Conservation (phyloP, 1,140 invertebrate genomes). For the Drosophila lacteicornis region DNA sequence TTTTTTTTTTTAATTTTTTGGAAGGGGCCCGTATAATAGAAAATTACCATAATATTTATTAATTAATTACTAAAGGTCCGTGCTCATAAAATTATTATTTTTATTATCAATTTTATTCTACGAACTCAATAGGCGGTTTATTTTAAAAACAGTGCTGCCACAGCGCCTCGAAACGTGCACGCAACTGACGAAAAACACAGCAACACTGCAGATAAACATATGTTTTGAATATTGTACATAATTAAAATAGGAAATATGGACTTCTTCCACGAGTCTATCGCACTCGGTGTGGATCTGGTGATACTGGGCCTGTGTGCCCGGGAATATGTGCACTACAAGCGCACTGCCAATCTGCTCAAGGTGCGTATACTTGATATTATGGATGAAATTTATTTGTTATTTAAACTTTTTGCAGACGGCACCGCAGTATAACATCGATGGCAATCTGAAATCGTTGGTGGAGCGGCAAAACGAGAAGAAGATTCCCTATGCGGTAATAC, state of each 20-base stretch:
- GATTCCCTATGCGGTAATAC: slow-evolving; percentile 89
- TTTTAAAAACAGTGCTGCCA: not conserved
- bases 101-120: no score
- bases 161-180: not conserved
- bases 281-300: slow-evolving; percentile 89
- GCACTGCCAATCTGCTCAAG: slow-evolving; percentile 88
- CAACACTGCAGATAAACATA: slow-evolving; percentile 29
- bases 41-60: no score
- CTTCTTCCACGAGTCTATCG: slow-evolving; percentile 87
- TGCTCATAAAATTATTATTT: no score
- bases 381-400: slow-evolving; percentile 15
- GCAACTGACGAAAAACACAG: not conserved
- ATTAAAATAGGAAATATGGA: slow-evolving; percentile 61
- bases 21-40: no score
- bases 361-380: slow-evolving; percentile 80
- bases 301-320: slow-evolving; percentile 89
- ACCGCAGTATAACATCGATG: slow-evolving; percentile 88
- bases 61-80: no score
- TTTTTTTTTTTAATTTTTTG: no score
- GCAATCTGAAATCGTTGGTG: slow-evolving; percentile 87
- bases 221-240: slow-evolving; percentile 22
- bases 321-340: slow-evolving; percentile 90
- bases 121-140: not conserved
- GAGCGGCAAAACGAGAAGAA: slow-evolving; percentile 87
- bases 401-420: slow-evolving; percentile 86